phyloP scores from a whole-genome alignment of 2,797 vertebrate species.

The Tangara arthus region DNA sequence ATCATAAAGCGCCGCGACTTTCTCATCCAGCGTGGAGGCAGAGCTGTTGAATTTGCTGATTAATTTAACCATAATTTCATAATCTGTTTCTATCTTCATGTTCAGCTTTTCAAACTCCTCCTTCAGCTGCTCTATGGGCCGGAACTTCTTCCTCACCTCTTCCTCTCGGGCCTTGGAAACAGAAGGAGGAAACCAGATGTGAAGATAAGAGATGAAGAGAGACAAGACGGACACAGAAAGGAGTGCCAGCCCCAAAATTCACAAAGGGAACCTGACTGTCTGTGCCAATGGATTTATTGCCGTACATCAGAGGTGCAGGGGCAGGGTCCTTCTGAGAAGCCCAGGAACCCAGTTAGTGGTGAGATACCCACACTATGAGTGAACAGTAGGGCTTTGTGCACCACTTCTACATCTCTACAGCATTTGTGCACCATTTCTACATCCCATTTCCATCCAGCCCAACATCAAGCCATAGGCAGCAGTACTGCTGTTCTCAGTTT shows the following conservation, averaged over 20 bases:
- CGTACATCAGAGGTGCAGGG: not conserved
- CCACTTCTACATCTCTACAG: not conserved
- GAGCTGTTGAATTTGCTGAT: conserved; percentile 86
- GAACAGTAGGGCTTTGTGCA: not conserved
- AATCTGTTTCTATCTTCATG: conserved; percentile 88
- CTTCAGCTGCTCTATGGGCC: conserved; percentile 87
- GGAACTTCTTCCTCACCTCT: conserved; percentile 75
- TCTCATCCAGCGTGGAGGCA: conserved; percentile 80
- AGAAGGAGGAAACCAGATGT: not conserved
- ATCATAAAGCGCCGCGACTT: conserved; percentile 84
- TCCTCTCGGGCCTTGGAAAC: conserved; percentile 66
- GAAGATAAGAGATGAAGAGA: not conserved
- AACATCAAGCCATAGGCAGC: not conserved
- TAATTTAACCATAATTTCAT: conserved; percentile 88
- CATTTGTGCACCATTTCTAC: not conserved
- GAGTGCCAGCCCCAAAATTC: not conserved
- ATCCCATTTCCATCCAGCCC: not conserved
- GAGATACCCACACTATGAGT: not conserved
- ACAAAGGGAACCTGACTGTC: not conserved
- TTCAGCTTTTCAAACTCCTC: conserved; percentile 87
- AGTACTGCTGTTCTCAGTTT: not conserved
- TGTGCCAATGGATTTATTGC: not conserved
- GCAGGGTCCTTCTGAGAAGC: not conserved
- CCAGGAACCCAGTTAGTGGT: not conserved
- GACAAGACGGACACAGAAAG: not conserved